Evolutionary conservation across 2,888 invertebrate genomes (phyloP), one percentile per base, ranked within the genome.

Genomic region (Esperia sulphurella): DNA sequence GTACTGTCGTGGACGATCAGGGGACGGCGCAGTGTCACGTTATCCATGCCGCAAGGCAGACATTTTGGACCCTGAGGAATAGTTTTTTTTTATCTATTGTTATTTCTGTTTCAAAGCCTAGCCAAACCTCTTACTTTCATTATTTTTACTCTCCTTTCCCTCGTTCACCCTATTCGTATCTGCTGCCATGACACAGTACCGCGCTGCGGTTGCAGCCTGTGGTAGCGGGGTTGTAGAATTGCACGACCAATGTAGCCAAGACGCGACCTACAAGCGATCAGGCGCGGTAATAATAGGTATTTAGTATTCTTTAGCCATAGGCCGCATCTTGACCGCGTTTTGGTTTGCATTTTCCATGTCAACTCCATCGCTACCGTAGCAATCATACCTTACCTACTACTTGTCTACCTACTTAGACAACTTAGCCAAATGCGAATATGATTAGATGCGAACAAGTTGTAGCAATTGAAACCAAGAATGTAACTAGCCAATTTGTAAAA

Each of bases 1-100:
- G 87, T 87, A 53, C 88, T 87, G 57, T 88, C 87, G 43, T 79
- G 69, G 5, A 87, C 86, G n/a, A 88, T 86, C 28, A 88, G 71
- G 0, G 87, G 87, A 14, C 87, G 69, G 1, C 86, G 77, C 3
- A 85, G 59, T 0, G 88, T 85, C 35, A 84, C 80, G 0, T 80
- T 76, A 46, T 88, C 87, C 67, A 84, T 80, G 10, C 87, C 86
- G 51, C 83, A 83, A 0, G 84, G 84, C 0, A 83, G 62, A 54
- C 87, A 86, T 58, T 46, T 47, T 35, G 78, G 79, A 1, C 86
- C 83, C 87, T 87, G 40, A 0, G 12, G 37, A 37, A 9, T 31
- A 31, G 10, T 7, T 8, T 7, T 30, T 8, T 7, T 8, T 30
- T 5, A 8, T 5, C 8, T 8, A 30, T 7, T 30, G 30, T 30